Evolutionary conservation across 2,888 invertebrate genomes (phyloP).

Genomic region (Chironomus tentans): DNA sequence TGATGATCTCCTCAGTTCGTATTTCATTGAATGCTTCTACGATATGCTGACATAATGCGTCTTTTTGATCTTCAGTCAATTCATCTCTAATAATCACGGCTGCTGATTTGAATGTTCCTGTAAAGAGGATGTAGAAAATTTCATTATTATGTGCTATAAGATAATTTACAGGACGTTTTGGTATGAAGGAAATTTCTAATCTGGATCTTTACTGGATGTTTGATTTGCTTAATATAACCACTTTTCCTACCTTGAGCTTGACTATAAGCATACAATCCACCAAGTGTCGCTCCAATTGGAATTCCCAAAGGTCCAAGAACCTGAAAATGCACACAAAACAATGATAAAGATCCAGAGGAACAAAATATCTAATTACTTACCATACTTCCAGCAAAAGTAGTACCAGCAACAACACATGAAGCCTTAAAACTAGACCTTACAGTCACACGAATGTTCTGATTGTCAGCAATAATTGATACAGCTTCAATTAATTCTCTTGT

Average conservation of each 20-base stretch:
- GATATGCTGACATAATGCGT: constrained; percentile 35
- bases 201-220: not conserved
- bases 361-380: not conserved
- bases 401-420: not conserved
- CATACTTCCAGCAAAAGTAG: not conserved
- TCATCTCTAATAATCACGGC: constrained; percentile 40
- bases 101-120: constrained; percentile 37
- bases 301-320: not conserved
- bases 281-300: not conserved
- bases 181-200: not conserved
- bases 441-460: constrained; percentile 37
- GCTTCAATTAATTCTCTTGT: constrained; percentile 37
- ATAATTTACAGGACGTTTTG: too few relatives aligned
- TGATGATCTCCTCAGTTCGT: constrained; percentile 33
- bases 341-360: not conserved
- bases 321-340: not conserved
- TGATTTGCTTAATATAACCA: too few relatives aligned
- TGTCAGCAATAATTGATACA: constrained; percentile 37
- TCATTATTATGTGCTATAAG: too few relatives aligned
- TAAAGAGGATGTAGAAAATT: not conserved
- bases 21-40: constrained; percentile 35
- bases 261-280: constrained; percentile 3
- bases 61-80: constrained; percentile 35
- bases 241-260: not conserved
- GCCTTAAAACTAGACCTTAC: constrained; percentile 32